Base-by-base conservation (phyloP, 2,113 vertebrate species). In the Triplophysa siluroides region DNA sequence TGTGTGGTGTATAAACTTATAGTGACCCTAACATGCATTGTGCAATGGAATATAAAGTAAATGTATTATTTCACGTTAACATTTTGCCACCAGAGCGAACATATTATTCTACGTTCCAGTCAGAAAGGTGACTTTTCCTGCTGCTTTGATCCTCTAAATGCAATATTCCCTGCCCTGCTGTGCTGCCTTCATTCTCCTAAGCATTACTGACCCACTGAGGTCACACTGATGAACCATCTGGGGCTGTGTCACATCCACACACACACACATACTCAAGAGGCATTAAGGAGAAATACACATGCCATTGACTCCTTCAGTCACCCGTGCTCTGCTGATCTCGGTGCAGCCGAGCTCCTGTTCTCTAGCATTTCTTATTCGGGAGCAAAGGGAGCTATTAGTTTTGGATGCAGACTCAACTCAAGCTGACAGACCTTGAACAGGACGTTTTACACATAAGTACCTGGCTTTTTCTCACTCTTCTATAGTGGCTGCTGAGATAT, bases 211-310 rank as follows among this genome's bases (percentile, higher is more conserved):
- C 82, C 78, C 86, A 69, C 85, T 68, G 70, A 78, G 78, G 70
- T 86, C 85, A 81, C 85, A 78, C 67, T 80, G 77, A 80, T 50
- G 82, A 87, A 84, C 69, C 86, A 83, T 83, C 75, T 8, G 84
- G 81, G 84, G 66, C 69, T 60, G 63, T 76, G 78, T 50, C 66
- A 29, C 41, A 69, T 52, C 26, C 64, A 43, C 65, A 69, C 65
- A 11, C 66, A 45, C 77, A 8, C 43, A 50, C 63, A 26, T 18
- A 60, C 33, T 60, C 76, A 78, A 67, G 58, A 43, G 41, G 14
- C 43, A 63, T 50, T 63, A 76, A 76, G 43, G 8, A 76, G 41
- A 64, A 76, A 64, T 50, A 76, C 73, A 26, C 21, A 64, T 64
- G 73, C 41, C 58, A 64, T 76, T 76, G 58, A 76, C 73, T 76